Base-by-base conservation (phyloP, 2,113 vertebrate genomes). In the Lates calcarifer region DNA sequence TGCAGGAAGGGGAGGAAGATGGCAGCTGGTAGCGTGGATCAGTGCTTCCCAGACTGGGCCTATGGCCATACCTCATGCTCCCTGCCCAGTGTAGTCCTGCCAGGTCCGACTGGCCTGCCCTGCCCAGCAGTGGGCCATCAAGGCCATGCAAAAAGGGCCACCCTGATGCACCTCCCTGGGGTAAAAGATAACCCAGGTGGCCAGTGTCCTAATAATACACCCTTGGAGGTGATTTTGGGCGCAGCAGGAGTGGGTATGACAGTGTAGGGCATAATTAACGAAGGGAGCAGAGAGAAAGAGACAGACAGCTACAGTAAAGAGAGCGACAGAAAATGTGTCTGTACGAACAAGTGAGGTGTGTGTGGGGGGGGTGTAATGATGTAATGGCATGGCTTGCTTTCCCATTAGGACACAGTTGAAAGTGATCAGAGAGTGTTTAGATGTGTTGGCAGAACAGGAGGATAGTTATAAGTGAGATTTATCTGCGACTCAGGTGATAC, bases 1-100 rank as follows among this genome's bases (percentile, higher is more conserved):
- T 76, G 90, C 87, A 91, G 90, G 89, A 93, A 90, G 81, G 90
- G 88, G 88, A 91, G 91, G 84, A 92, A 92, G 90, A 91, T 91
- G 92, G 93, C 93, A 94, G 93, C 93, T 94, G 93, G 86, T 90
- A 92, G 88, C 45, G 85, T 92, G 90, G 85, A 93, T 91, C 85
- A 84, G 74, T 89, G 87, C 90, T 87, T 93, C 87, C 87, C 89
- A 93, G 88, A 87, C 90, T 88, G 90, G 91, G 92, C 92, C 90
- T 64, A 68, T 65, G 71, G 82, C 88, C 90, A 92, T 88, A 47
- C 81, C 82, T 86, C 82, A 76, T 58, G 12, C 74, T 58, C 39
- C 67, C 80, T 77, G 77, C 78, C 62, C 77, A 64, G 68, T 77
- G 67, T 11, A 39, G 85, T 61, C 81, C 77, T 74, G 74, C 89